Evolutionary conservation across 2,888 invertebrate species (phyloP).

Genomic region (Aleiodes alternator): DNA sequence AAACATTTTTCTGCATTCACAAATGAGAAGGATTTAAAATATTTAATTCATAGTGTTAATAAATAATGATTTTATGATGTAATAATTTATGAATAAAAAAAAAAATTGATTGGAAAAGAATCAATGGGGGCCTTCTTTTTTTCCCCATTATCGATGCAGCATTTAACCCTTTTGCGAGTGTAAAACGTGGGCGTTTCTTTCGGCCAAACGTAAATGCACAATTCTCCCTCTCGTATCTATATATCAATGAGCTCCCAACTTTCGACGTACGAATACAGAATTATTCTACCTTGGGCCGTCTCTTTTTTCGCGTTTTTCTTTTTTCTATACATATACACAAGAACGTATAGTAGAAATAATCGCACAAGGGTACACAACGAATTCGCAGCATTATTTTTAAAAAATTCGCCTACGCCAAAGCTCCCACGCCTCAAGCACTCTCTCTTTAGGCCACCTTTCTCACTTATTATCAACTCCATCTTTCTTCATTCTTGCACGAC

Average conservation of each 20-base stretch:
- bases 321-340: no score
- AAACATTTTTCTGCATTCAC: no score
- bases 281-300: constrained; percentile 39
- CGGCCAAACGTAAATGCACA: constrained; percentile 1
- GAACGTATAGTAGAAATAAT: no score
- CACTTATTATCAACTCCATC: constrained; percentile 33
- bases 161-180: background rate
- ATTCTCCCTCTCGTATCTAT: constrained; percentile 23
- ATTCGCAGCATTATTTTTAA: constrained; percentile 8
- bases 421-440: constrained; percentile 53
- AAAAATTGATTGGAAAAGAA: no score
- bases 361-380: no score
- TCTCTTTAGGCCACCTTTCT: constrained; percentile 30
- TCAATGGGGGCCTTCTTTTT: background rate
- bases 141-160: background rate
- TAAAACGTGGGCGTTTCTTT: constrained; percentile 5
- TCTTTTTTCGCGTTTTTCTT: no score
- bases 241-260: constrained; percentile 37
- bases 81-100: no score
- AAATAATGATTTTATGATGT: no score
- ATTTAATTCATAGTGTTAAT: no score
- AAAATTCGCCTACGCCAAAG: constrained; percentile 56
- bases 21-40: no score
- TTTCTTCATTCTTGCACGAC: constrained; percentile 31
- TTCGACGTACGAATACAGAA: constrained; percentile 50